A percentile compares a stretch with the other conserved stretches of the same genome.
phyloP scores from a whole-genome alignment of 2,888 invertebrate species.

The Hipparchia semele region DNA sequence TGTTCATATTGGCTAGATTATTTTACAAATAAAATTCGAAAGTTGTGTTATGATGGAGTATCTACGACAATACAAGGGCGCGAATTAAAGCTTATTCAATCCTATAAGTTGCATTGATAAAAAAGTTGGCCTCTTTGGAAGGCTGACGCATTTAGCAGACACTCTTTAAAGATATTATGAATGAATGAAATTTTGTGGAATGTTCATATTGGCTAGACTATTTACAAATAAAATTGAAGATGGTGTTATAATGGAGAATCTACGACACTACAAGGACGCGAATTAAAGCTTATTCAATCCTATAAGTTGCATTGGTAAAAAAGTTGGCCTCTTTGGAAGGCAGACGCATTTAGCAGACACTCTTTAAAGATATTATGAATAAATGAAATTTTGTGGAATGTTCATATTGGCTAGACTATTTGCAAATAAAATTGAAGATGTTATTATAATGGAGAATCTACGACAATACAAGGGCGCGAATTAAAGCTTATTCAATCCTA shows the following conservation, averaged over 20 bases:
- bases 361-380: slow-evolving; percentile 10
- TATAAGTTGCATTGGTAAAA: neutral
- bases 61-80: neutral
- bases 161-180: slow-evolving; percentile 13
- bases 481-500: neutral
- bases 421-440: neutral
- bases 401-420: too few relatives aligned
- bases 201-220: too few relatives aligned
- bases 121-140: neutral
- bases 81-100: neutral
- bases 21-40: neutral
- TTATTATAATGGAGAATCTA: neutral
- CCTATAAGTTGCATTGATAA: neutral
- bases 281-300: neutral
- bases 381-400: too few relatives aligned
- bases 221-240: neutral
- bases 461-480: neutral
- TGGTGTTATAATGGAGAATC: neutral
- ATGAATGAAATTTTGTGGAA: too few relatives aligned
- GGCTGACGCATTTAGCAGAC: neutral
- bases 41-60: neutral
- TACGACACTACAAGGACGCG: neutral
- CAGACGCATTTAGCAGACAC: neutral
- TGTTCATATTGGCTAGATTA: too few relatives aligned
- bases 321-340: neutral